Evolutionary conservation across 2,113 vertebrate species (phyloP).

Genomic region (Picathartes gymnocephalus): DNA sequence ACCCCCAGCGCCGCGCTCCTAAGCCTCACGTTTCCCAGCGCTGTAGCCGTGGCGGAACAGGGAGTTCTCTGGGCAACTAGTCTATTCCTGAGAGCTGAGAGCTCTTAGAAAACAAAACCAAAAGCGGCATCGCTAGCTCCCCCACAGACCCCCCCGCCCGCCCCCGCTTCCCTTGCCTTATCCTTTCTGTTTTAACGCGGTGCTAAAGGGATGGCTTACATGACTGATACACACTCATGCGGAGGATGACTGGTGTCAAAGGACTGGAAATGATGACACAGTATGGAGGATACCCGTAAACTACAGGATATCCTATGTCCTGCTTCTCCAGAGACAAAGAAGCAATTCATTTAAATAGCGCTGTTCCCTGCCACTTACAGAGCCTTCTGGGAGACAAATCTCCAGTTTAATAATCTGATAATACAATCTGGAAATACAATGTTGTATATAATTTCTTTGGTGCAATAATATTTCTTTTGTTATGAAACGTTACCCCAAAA

Average conservation of each 20-base stretch:
- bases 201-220: accelerated
- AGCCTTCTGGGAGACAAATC: not conserved
- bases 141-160: no score
- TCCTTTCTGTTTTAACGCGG: accelerated
- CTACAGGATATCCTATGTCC: accelerated
- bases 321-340: not conserved
- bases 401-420: not conserved
- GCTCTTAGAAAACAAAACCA: not conserved
- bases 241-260: not conserved
- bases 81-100: accelerated
- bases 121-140: accelerated
- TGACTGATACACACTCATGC: accelerated
- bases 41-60: accelerated
- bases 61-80: accelerated
- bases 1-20: not conserved
- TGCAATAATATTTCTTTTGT: not conserved
- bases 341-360: not conserved
- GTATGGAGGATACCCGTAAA: accelerated
- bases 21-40: accelerated
- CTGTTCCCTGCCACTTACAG: not conserved
- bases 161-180: accelerated
- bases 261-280: not conserved
- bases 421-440: not conserved
- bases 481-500: not conserved
- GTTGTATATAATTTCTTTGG: not conserved